Evolutionary conservation across 2,797 vertebrate genomes (phyloP).

Genomic region (Todus mexicanus): DNA sequence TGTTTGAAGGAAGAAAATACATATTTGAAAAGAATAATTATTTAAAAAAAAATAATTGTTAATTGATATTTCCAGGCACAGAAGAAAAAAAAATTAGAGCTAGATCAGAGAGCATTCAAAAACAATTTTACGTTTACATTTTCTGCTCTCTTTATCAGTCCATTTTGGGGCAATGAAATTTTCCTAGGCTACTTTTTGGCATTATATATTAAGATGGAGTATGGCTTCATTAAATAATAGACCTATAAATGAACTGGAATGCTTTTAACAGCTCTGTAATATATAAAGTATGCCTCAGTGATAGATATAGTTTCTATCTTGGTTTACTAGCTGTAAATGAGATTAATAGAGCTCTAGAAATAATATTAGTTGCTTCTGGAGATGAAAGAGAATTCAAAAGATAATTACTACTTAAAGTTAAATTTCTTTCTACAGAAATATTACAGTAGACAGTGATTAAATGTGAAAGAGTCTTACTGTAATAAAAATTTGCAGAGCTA

Average conservation of each 20-base stretch:
- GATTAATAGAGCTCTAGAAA: conserved; percentile 30
- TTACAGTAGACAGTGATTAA: background rate
- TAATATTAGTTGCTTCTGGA: background rate
- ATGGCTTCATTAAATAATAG: background rate
- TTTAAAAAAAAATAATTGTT: background rate
- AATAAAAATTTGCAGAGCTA: conserved; percentile 24
- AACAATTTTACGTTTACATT: background rate
- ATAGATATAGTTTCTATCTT: background rate
- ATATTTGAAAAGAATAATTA: background rate
- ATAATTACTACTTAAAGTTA: conserved; percentile 26
- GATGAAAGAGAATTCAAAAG: conserved; percentile 40
- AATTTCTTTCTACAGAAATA: background rate
- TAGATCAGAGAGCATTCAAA: background rate
- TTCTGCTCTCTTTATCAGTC: background rate
- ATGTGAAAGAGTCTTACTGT: background rate
- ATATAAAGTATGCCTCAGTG: background rate
- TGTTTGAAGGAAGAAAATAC: background rate
- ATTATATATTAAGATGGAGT: background rate
- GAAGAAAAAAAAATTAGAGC: background rate
- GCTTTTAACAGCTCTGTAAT: conserved; percentile 10
- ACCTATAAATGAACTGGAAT: conserved; percentile 20
- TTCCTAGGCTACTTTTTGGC: background rate
- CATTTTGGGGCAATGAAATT: background rate
- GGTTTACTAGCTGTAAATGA: conserved; percentile 36
- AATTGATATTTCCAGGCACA: background rate